Evolutionary conservation across 2,797 vertebrate genomes (phyloP).

Genomic region (Chanos chanos): DNA sequence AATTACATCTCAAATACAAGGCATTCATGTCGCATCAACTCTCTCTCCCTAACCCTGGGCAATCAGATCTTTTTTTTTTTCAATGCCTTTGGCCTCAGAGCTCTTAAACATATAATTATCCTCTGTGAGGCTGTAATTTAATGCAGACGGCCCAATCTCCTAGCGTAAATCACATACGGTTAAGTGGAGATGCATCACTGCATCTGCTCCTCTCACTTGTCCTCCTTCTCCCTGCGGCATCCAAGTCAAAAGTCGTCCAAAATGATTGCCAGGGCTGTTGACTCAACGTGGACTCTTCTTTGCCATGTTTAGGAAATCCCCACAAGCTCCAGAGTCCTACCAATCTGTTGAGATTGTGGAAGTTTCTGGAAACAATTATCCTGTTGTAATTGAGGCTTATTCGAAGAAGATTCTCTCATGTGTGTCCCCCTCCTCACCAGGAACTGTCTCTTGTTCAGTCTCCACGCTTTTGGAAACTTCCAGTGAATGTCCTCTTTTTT

Average conservation of each 20-base stretch:
- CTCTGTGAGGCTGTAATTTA: constrained; percentile 53
- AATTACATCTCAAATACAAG: constrained; percentile 12
- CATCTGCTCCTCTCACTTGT: background rate
- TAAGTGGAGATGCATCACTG: constrained; percentile 35
- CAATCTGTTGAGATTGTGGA: background rate
- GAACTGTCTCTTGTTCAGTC: background rate
- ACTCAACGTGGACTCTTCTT: too few species aligned
- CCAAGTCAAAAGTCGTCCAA: too few species aligned
- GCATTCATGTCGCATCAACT: background rate
- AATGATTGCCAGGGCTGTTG: too few species aligned
- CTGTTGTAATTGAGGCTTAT: constrained; percentile 33
- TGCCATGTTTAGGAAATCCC: background rate
- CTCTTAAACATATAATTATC: constrained; percentile 53
- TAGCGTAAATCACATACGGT: constrained; percentile 53
- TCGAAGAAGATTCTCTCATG: constrained; percentile 32
- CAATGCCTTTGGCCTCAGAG: constrained; percentile 25
- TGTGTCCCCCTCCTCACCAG: background rate
- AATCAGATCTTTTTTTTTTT: constrained; percentile 17
- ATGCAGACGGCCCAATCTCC: background rate
- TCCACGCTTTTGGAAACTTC: constrained; percentile 20
- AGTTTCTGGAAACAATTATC: constrained; percentile 54
- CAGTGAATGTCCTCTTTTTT: constrained; percentile 39
- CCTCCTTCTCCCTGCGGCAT: background rate
- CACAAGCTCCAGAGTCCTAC: background rate
- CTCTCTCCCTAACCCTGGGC: constrained; percentile 27